Percentiles rank a stretch among this genome's conserved stretches.
These are phyloP conservation scores for Nasonia giraulti DNA, from an alignment of 1,140 invertebrate species.

Conservation along the genomic window DNA sequence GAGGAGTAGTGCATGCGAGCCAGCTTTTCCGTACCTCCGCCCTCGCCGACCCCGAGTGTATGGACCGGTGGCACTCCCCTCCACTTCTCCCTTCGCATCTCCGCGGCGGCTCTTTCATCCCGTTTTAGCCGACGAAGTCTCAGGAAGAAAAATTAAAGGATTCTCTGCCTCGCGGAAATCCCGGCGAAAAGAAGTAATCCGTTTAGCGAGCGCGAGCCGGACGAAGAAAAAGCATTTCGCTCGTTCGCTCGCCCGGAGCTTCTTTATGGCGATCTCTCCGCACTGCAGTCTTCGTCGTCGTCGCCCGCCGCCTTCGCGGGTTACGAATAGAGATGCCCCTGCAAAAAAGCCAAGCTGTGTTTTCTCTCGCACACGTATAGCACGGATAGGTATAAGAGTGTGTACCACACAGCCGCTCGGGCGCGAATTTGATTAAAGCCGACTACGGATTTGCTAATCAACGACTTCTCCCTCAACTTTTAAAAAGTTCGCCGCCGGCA, in stretches of 20 bases:
- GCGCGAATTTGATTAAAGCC: too few species aligned
- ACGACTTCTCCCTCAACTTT: too few species aligned
- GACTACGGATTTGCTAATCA: too few species aligned
- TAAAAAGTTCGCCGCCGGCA: too few species aligned
- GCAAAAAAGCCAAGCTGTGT: not conserved
- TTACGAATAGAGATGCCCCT: not conserved
- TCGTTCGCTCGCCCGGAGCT: not conserved
- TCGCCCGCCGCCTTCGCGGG: not conserved
- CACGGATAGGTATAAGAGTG: too few species aligned
- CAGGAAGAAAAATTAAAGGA: slow-evolving; percentile 29
- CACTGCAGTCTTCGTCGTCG: not conserved
- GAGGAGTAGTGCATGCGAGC: not conserved
- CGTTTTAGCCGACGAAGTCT: not conserved
- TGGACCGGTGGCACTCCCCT: too few species aligned
- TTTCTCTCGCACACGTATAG: not conserved
- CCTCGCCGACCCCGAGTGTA: too few species aligned
- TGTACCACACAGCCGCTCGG: too few species aligned
- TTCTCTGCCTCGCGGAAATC: slow-evolving; percentile 3
- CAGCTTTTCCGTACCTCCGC: not conserved
- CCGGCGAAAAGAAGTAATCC: slow-evolving; percentile 55
- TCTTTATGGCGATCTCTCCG: not conserved
- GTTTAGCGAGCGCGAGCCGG: not conserved
- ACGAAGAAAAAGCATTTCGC: not conserved
- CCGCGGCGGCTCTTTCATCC: not conserved
- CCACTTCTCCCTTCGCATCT: not conserved